These are phyloP conservation scores for Argynnis bischoffii DNA, from an alignment of 2,888 invertebrate species.

Conservation along the genomic window DNA sequence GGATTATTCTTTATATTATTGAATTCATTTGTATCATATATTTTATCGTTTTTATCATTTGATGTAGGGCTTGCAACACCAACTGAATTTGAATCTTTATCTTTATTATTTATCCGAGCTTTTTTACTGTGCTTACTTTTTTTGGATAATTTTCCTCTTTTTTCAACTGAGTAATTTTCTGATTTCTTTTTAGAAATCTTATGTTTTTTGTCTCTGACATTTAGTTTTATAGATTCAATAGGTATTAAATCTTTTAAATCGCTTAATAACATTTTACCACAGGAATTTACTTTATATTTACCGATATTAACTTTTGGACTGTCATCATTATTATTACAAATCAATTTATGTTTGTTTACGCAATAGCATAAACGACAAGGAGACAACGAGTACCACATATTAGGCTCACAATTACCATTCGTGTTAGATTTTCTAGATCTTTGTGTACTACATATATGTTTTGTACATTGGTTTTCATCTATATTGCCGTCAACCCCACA, in stretches of 20 bases:
- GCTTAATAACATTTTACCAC: constrained; percentile 48
- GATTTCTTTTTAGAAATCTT: constrained; percentile 32
- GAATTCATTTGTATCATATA: neutral
- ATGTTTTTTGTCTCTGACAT: neutral
- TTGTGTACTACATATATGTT: constrained; percentile 50
- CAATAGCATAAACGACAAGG: constrained; percentile 69
- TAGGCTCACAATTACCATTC: constrained; percentile 53
- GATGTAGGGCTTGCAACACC: neutral
- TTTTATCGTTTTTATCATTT: constrained; percentile 2
- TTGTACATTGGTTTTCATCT: constrained; percentile 56
- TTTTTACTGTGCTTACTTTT: neutral
- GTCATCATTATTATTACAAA: constrained; percentile 56
- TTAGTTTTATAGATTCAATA: constrained; percentile 24
- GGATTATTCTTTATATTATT: neutral
- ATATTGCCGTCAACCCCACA: constrained; percentile 55
- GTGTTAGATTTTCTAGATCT: constrained; percentile 36
- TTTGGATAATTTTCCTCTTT: neutral
- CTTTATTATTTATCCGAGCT: neutral
- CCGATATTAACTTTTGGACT: constrained; percentile 49
- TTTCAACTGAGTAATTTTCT: constrained; percentile 19
- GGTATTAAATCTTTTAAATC: constrained; percentile 31
- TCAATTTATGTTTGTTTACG: constrained; percentile 55
- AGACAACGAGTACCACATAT: constrained; percentile 63
- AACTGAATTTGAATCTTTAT: neutral
- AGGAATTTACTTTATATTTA: constrained; percentile 53